Evolutionary conservation across 1,140 invertebrate genomes (phyloP).

Genomic region (Vanessa tameamea): DNA sequence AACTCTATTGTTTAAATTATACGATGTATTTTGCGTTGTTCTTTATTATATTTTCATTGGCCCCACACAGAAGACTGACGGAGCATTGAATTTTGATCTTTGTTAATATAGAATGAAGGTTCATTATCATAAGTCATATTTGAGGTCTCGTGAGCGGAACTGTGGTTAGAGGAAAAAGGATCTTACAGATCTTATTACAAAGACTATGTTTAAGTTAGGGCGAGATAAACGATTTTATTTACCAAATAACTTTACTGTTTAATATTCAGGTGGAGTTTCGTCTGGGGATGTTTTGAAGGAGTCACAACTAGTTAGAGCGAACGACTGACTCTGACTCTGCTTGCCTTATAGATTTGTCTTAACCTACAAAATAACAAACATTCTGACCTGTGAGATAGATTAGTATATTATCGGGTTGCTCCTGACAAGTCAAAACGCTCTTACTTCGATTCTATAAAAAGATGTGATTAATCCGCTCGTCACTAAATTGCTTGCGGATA

Average conservation of each 20-base stretch:
- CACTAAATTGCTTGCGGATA: too few relatives aligned
- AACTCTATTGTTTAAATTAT: neutral
- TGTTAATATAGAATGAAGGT: neutral
- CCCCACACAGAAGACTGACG: neutral
- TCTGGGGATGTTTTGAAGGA: conserved; percentile 18
- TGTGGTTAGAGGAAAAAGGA: neutral
- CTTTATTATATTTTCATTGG: neutral
- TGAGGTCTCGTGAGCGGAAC: neutral
- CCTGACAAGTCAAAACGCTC: neutral
- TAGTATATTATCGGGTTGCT: neutral
- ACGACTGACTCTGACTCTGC: too few relatives aligned
- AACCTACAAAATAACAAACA: neutral
- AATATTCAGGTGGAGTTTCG: conserved; percentile 24
- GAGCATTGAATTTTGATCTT: conserved; percentile 19
- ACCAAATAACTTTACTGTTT: conserved; percentile 14
- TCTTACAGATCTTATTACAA: neutral
- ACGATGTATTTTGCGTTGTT: conserved; percentile 2
- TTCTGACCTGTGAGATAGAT: neutral
- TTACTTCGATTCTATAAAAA: too few relatives aligned
- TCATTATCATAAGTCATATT: neutral
- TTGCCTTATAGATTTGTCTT: neutral
- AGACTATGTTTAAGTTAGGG: neutral
- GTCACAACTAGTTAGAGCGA: neutral
- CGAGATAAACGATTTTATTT: conserved; percentile 10
- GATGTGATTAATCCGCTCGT: too few relatives aligned